Conservation (phyloP, 1,140 invertebrate genomes). For the Aporrectodea caliginosa region DNA sequence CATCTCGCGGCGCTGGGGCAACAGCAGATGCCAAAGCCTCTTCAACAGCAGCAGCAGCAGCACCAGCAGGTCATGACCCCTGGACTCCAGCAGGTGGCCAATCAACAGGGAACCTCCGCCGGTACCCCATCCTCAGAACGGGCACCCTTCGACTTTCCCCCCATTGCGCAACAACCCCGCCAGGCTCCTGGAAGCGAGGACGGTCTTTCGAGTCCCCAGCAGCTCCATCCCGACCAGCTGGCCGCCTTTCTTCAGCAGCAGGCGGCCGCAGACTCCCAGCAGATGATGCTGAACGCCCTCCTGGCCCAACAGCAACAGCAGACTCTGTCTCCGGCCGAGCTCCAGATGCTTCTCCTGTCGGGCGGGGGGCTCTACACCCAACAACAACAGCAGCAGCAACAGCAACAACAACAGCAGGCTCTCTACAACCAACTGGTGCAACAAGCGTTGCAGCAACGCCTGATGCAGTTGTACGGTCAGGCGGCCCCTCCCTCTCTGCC, state of each 20-base stretch:
- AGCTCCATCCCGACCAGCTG: not conserved
- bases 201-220: not conserved
- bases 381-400: conserved; percentile 5
- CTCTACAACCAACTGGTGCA: not conserved
- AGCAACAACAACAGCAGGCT: not conserved
- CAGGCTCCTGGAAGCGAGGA: not conserved
- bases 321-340: not conserved
- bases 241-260: not conserved
- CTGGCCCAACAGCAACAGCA: too few species aligned
- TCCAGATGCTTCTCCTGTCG: not conserved
- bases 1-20: not conserved
- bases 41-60: not conserved
- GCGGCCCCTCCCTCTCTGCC: not conserved
- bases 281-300: not conserved
- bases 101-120: not conserved
- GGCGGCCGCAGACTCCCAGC: not conserved
- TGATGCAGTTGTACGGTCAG: not conserved
- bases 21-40: not conserved
- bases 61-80: not conserved
- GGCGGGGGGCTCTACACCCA: not conserved
- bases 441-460: not conserved
- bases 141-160: not conserved
- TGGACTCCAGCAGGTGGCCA: not conserved
- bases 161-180: not conserved
- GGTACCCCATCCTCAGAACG: not conserved